Base-by-base conservation (phyloP, 2,797 vertebrate species). In the Karalla daura region DNA sequence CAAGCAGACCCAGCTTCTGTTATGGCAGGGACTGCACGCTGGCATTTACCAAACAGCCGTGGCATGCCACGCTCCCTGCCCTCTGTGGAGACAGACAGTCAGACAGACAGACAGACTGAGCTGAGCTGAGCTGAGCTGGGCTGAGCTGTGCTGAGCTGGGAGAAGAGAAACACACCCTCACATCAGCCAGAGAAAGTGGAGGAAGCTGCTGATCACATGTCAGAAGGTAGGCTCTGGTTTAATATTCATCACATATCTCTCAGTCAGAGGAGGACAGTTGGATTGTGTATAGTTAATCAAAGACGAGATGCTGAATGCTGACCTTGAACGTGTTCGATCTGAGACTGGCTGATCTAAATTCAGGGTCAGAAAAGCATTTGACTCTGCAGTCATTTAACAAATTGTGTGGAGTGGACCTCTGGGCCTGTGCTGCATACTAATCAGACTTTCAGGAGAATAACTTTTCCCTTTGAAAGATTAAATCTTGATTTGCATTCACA, bases 21-120 rank as follows among this genome's bases (percentile, higher is more conserved):
- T 91, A 89, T 91, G 88, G 86, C 88, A 88, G 84, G 52, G 85
- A 83, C 85, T 83, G 78, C 80, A 84, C 77, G 36, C 51, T 81
- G 88, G 89, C 80, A 88, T 89, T 83, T 76, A 70, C 81, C 83
- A 84, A 83, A 86, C 78, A 84, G 83, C 65, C 68, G 56, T 28
- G 59, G 83, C 86, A 83, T 87, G 89, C 89, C 80, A 76, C 79
- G 72, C 65, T 76, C 68, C 62, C 83, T 66, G 41, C 56, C 78
- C 24, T 40, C 75, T 70, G 58, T 55, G 53, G 78, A 82, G 68
- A 66, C 84, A 61, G 74, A 53, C 60, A 66, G 45, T 71, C 68
- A 56, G 59, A n/a, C n/a, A n/a, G n/a, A n/a, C n/a, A n/a, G n/a
- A 65, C 53, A 39, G 51, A 32, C 53, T 56, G 53, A 60, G 74